A percentile compares a stretch with the other conserved stretches of the same genome.
These are phyloP conservation scores for Lepidocolaptes lacrymiger DNA, from an alignment of 2,797 vertebrate species.

Conservation along the genomic window DNA sequence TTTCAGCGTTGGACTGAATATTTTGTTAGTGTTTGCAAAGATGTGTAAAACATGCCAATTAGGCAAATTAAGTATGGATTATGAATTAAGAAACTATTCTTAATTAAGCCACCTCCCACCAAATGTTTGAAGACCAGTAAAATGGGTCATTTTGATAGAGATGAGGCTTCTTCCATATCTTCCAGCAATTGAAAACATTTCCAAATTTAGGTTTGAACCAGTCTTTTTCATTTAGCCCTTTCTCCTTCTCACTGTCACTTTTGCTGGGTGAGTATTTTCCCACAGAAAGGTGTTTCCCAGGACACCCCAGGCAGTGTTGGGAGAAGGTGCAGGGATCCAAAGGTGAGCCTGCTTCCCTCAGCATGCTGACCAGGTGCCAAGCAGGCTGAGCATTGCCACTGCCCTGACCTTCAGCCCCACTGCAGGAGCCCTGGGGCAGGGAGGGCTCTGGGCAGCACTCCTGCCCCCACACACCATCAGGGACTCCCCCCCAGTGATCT, in stretches of 20 bases:
- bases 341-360: not conserved
- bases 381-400: not conserved
- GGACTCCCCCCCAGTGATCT: not conserved
- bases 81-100: not conserved
- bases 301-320: not conserved
- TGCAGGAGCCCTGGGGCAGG: not conserved
- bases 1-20: not conserved
- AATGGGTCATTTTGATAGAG: not conserved
- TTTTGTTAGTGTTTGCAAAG: not conserved
- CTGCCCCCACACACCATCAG: not conserved
- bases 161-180: not conserved
- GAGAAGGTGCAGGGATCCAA: not conserved
- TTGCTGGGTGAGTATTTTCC: not conserved
- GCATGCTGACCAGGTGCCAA: not conserved
- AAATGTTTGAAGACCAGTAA: not conserved
- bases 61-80: not conserved
- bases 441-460: not conserved
- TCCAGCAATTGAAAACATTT: not conserved
- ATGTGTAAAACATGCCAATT: not conserved
- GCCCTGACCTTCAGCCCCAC: not conserved
- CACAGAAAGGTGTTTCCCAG: not conserved
- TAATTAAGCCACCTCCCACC: not conserved
- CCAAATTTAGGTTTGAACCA: not conserved
- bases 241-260: constrained; percentile 15
- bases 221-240: not conserved